Base-by-base conservation (phyloP, 2,797 vertebrate genomes). In the Anabacerthia variegaticeps region DNA sequence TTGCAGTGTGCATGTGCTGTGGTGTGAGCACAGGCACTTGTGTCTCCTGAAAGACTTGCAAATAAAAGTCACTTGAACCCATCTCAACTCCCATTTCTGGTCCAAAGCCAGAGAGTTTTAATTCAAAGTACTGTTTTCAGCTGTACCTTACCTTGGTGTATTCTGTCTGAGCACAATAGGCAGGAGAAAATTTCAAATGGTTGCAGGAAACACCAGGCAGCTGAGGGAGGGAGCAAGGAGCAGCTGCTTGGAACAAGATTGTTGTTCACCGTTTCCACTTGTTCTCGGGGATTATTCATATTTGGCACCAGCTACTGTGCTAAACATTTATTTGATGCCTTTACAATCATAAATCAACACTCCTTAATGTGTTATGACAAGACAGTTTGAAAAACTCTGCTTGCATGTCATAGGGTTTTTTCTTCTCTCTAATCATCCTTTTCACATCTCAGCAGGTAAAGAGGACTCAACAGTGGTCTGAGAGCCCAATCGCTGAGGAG, bases 281-380 rank as follows among this genome's bases (percentile, higher is more conserved):
- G 54, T 79, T 95, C 91, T 75, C 54, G 52, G 65, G 46, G 56
- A 89, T 92, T 95, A 88, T 77, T 65, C 28, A 3, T 77, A n/a
- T 91, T 75, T 95, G 95, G 88, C 94, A 97, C 24, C 52, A 83
- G 56, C 16, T 2, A 0, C 30, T 27, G 61, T 0, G 5, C 79
- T 80, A 76, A 95, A 88, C 39, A 68, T 86, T 94, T 93, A 92
- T 80, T 86, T 93, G 74, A 89, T 89, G 84, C 84, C 54, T 95
- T 92, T 75, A 59, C n/a, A 89, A 65, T 30, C 59, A 52, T 87
- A 87, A 95, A 92, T 84, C 59, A 88, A 84, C 84, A 72, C 49
- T 86, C 26, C 51, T 68, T 95, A 81, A 93, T 93, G 92, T 68
- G 43, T 82, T 95, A 77, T 34, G 83, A 75, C 89, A 96, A 69